Base-by-base conservation (phyloP, 2,797 vertebrate species). In the Coilia nasus region DNA sequence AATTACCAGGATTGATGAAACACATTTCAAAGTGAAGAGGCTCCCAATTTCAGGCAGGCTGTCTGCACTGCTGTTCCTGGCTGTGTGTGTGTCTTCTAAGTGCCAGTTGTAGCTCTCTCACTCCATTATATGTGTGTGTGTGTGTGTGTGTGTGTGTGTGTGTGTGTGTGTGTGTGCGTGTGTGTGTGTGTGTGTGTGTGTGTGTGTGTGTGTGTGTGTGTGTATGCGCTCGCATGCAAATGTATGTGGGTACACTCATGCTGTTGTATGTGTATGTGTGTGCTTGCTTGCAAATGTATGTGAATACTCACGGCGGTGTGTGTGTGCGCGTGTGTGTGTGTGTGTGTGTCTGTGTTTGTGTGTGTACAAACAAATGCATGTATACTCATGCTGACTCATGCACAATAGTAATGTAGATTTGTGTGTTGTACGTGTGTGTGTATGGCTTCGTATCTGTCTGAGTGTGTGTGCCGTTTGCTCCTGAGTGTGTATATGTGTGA, bases 101-200 rank as follows among this genome's bases (percentile, higher is more conserved):
- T 75, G 15, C 67, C 28, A 75, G 67, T 31, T 35, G 28, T 14
- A 67, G 62, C 62, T 31, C 62, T 14, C 14, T 9, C 25, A 28
- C 25, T 67, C 25, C 60, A 10, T 7, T 25, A n/a, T 23, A n/a
- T 64, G n/a, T 64, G n/a, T 64, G 60, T 64, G 60, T 64, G 60
- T 64, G 60, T 62, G 60, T 62, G 60, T 62, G 62, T 67, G 62
- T 67, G 62, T 67, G 59, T 62, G 59, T n/a, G 59, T 67, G 62
- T 28, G 67, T 75, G 67, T 75, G 67, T 75, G 67, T 75, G 25
- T 71, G 64, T 71, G 64, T 71, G 62, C 25, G 23, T 67, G 62
- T 67, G 62, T 12, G 62, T 60, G 59, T 60, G 59, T 60, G 59
- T 64, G 64, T 67, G 64, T 67, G 64, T 71, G 64, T 71, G 64